These are phyloP conservation scores for Stictocephala bisonia DNA, from an alignment of 2,888 invertebrate genomes.

Conservation along the genomic window DNA sequence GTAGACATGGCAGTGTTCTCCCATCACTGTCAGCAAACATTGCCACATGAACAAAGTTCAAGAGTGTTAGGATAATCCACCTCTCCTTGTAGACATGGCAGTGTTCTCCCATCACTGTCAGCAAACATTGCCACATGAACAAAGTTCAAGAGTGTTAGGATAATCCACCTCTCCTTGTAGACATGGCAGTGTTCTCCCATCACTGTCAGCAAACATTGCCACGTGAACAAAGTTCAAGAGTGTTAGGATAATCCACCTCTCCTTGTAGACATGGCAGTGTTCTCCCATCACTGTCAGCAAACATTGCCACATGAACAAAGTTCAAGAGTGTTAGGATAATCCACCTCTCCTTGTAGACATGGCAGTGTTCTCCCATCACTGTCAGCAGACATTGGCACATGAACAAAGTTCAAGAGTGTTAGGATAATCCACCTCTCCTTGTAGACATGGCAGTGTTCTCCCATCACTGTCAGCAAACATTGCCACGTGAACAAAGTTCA, in stretches of 20 bases:
- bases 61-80: conserved; percentile 68
- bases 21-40: conserved; percentile 34
- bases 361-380: conserved; percentile 43
- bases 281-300: conserved; percentile 40
- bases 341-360: conserved; percentile 65
- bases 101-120: conserved; percentile 42
- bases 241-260: conserved; percentile 67
- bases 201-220: conserved; percentile 11
- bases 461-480: too few species aligned
- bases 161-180: conserved; percentile 65
- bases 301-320: conserved; percentile 58
- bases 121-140: conserved; percentile 49
- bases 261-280: conserved; percentile 58
- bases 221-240: conserved; percentile 65
- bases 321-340: conserved; percentile 67
- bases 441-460: too few species aligned
- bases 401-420: too few species aligned
- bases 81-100: conserved; percentile 62
- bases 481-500: too few species aligned
- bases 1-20: conserved; percentile 57
- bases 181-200: conserved; percentile 55
- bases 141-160: conserved; percentile 67
- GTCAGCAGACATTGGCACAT: background rate
- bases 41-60: conserved; percentile 63
- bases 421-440: too few species aligned